Percentiles rank a stretch among this genome's conserved stretches.
Evolutionary conservation across 2,888 invertebrate genomes (phyloP).

Genomic region (Apamea monoglypha): DNA sequence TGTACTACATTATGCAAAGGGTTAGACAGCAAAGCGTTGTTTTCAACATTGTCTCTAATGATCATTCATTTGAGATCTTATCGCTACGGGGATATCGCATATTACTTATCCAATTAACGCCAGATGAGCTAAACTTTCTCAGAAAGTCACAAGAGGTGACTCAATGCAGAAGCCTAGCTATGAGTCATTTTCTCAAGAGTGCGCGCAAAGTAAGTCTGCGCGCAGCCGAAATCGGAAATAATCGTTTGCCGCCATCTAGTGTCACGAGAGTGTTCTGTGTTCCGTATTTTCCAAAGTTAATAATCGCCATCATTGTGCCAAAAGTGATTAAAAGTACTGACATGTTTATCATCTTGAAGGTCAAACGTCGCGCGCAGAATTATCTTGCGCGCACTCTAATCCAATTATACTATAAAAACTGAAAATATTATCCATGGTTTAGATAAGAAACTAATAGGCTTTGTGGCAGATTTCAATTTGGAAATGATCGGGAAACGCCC

Average conservation of each 20-base stretch:
- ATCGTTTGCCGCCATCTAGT: background rate
- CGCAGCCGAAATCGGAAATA: background rate
- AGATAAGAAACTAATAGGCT: background rate
- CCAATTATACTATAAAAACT: background rate
- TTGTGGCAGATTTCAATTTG: background rate
- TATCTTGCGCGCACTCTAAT: background rate
- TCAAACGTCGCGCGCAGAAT: too few species aligned
- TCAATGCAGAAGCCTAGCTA: slow-evolving; percentile 27
- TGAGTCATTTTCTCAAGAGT: slow-evolving; percentile 40
- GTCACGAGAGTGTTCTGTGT: background rate
- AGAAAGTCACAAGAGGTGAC: slow-evolving; percentile 42
- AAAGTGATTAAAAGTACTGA: background rate
- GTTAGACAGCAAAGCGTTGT: background rate
- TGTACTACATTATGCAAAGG: background rate
- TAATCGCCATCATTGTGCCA: background rate
- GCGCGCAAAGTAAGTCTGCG: background rate
- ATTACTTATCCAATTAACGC: slow-evolving; percentile 47
- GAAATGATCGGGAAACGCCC: background rate
- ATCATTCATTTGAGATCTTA: slow-evolving; percentile 22
- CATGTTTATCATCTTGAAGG: background rate
- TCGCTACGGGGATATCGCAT: background rate
- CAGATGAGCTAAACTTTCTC: slow-evolving; percentile 25
- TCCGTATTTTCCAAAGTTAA: background rate
- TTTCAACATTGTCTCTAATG: slow-evolving; percentile 13
- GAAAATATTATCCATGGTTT: background rate